phyloP scores from a whole-genome alignment of 2,797 vertebrate species.

The Microctenopoma steveboyesi region DNA sequence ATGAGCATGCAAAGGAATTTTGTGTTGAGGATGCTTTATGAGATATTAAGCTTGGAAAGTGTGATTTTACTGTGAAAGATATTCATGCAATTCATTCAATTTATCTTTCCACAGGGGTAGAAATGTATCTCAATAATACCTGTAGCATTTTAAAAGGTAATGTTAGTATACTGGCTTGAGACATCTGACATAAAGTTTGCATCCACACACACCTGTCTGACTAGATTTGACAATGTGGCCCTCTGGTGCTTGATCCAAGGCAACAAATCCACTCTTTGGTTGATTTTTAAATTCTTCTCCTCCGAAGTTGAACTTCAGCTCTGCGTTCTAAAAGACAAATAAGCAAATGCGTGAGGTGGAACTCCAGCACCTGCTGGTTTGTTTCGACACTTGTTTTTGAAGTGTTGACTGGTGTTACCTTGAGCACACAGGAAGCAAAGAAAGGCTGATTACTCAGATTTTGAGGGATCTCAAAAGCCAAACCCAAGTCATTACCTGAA shows the following conservation, averaged over 20 bases:
- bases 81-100: too few relatives aligned
- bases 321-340: constrained; percentile 87
- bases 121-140: neutral
- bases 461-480: constrained; percentile 92
- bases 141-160: neutral
- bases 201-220: constrained; percentile 85
- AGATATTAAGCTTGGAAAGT: too few relatives aligned
- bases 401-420: constrained; percentile 75
- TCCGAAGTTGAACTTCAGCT: constrained; percentile 97
- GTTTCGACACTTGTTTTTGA: neutral
- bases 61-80: constrained; percentile 5
- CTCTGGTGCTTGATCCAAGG: constrained; percentile 88
- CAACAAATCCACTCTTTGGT: constrained; percentile 90
- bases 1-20: neutral
- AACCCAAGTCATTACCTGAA: constrained; percentile 92
- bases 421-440: constrained; percentile 95
- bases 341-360: neutral
- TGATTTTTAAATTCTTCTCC: constrained; percentile 93
- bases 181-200: neutral
- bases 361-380: neutral
- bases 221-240: constrained; percentile 87
- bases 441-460: constrained; percentile 90
- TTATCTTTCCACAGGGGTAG: too few relatives aligned
- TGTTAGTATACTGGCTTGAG: neutral
- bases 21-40: neutral